Evolutionary conservation across 2,113 vertebrate species (phyloP), one percentile per base, ranked within the genome.

Genomic region (Ardeotis arabs): DNA sequence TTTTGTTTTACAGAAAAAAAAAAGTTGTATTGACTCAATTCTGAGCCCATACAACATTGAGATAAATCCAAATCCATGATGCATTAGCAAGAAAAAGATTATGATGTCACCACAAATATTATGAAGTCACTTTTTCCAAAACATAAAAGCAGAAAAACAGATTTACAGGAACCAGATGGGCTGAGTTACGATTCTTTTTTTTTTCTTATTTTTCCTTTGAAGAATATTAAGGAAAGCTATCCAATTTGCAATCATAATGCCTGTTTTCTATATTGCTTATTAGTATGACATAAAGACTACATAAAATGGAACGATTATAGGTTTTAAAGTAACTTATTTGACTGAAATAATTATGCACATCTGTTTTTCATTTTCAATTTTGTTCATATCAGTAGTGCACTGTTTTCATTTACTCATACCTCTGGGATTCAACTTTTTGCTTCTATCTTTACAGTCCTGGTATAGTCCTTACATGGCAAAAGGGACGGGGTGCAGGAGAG

Each of bases 371-470:
- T 77, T 86, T 79, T 73, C 31, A 53, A 60, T 91, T 94, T 84
- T 94, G 66, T 83, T 89, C 56, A 18, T 29, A 88, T 81, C 39
- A 79, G 33, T 55, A 81, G 63, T 21, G 50, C 0, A 3, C 49
- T 91, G 11, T 52, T 93, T 90, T 91, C 39, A 52, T 79, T 91
- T 62, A 93, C 31, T 95, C 77, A 50, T 91, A 92, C 80, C 91
- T 93, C 75, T 82, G 94, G 86, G 89, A 96, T 94, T 97, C 97
- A 98, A 87, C 89, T 97, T 97, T 98, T 97, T 96, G 94, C 96
- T 98, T 97, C 97, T 98, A 97, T 95, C 97, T 97, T 98, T 98
- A 94, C 60, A 96, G 74, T 96, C 96, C 90, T 96, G 92, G 96
- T 70, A 94, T 77, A 96, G 84, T 75, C 79, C 95, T 91, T 97